Evolutionary conservation across 92 coral and sea anemone species (phyloP), one percentile per base, ranked within the genome.

Genomic region (Palythoa heliodiscus): DNA sequence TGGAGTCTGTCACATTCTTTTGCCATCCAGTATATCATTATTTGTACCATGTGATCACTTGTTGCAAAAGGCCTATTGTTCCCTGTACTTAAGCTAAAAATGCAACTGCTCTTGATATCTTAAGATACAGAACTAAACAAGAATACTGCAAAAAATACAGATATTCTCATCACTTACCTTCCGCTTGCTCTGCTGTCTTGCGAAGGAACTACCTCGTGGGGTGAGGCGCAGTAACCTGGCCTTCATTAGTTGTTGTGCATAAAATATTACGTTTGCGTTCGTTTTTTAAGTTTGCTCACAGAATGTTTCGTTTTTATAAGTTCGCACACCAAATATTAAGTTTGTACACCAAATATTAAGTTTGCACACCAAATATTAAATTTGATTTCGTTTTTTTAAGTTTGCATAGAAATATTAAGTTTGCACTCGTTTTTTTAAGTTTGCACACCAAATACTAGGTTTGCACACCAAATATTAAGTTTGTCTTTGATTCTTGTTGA

Each of bases 51-150:
- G n/a, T n/a, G n/a, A n/a, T n/a, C n/a, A n/a, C n/a, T n/a, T n/a
- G n/a, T n/a, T n/a, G n/a, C n/a, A n/a, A n/a, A n/a, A n/a, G n/a
- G n/a, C n/a, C n/a, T n/a, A n/a, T n/a, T n/a, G n/a, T n/a, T n/a
- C n/a, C 15, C 40, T 12, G 13, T 57, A 68, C 72, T 11, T 68
- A 23, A 68, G 17, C 50, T 70, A 70, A 70, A 70, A 70, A 6
- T 29, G 50, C 19, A 70, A 35, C 75, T 70, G 75, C 52, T 70
- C 75, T 70, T 70, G 75, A 70, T 70, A 29, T 70, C 8, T 29
- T 29, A 10, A 70, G 15, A 70, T 29, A 70, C 75, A 70, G 52
- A 70, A 70, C 75, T 70, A 70, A 70, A 37, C 48, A 37, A 37
- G 75, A 29, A 70, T 22, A 24, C 72, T 68, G 72, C 72, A 68